Evolutionary conservation across 2,888 invertebrate genomes (phyloP), one percentile per base, ranked within the genome.

Genomic region (Agrochola circellaris): DNA sequence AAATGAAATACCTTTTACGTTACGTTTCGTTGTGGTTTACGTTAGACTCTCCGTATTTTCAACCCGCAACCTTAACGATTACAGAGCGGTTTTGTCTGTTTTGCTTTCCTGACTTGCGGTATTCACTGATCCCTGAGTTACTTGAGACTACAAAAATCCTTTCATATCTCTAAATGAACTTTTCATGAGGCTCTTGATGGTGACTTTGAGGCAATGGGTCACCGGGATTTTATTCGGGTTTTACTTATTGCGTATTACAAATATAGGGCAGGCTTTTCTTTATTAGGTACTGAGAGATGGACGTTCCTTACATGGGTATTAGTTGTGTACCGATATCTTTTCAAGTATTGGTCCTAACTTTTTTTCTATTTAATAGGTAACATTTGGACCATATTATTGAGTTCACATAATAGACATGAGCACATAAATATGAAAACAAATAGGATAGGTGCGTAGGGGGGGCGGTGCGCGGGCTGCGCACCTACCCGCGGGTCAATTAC

Each of bases 401-500:
- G 88, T 87, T 90, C 81, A 84, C 78, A 76, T 84, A 72, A 68
- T 75, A 82, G 77, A 42, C 70, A 79, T 79, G 76, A 86, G 88
- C 51, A 78, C n/a, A 58, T 73, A 81, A 45, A 91, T 93, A 90
- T 91, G 90, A 88, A 89, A 91, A 89, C 90, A 89, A 91, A 92
- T 93, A 92, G 89, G 90, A 91, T 93, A 93, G 91, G 91, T 93
- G 94, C 93, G 93, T 93, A 89, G 89, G 87, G 92, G 90, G 90
- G 91, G 90, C 85, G 88, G 88, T 90, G 94, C 93, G 94, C 93
- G 93, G 90, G 89, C 89, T 92, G 94, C 94, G 95, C 95, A 93
- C 92, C 93, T 93, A 93, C 92, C 92, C 94, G 95, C 93, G 92
- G 95, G 94, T 95, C 95, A 95, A 95, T 94, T 94, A 94, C 93